Percentiles rank a stretch among this genome's conserved stretches.
Conservation (phyloP, 1,140 invertebrate species). For the Drosophila murphyi region DNA sequence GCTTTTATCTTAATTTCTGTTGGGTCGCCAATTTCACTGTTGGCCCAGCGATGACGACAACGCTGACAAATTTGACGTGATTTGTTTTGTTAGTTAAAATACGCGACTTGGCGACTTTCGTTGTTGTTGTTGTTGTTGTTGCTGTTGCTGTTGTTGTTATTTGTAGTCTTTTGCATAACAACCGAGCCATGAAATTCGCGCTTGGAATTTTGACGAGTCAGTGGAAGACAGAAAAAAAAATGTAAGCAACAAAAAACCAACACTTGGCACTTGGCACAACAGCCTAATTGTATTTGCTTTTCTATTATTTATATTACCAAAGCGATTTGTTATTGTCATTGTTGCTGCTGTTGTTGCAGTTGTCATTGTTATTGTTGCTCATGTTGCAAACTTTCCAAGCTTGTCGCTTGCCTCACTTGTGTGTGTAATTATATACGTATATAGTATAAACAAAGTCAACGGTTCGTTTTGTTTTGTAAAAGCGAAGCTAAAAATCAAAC, state of each 20-base stretch:
- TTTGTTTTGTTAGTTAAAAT: constrained; percentile 52
- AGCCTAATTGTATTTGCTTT: constrained; percentile 62
- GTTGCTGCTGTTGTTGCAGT: constrained; percentile 3
- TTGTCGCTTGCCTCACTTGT: constrained; percentile 48
- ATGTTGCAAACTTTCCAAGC: constrained; percentile 71
- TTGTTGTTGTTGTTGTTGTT: constrained; percentile 24
- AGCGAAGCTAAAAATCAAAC: constrained; percentile 19
- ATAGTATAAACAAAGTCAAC: constrained; percentile 8
- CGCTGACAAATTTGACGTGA: constrained; percentile 56
- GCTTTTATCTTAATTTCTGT: constrained; percentile 12
- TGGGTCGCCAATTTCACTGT: constrained; percentile 7
- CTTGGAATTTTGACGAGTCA: constrained; percentile 77
- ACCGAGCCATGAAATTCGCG: constrained; percentile 68
- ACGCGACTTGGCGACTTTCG: constrained; percentile 18
- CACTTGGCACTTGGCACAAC: constrained; percentile 8
- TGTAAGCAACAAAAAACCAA: neutral
- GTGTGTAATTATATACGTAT: neutral
- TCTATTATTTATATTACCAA: constrained; percentile 67
- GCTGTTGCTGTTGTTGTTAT: constrained; percentile 35
- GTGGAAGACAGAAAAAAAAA: neutral
- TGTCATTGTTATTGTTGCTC: constrained; percentile 12
- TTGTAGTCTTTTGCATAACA: constrained; percentile 70
- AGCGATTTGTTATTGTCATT: constrained; percentile 47
- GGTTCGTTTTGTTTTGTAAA: constrained; percentile 3
- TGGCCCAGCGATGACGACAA: constrained; percentile 30